A percentile compares a stretch with the other conserved stretches of the same genome.
Conservation (phyloP, 2,113 vertebrate genomes). For the Phainopepla nitens region DNA sequence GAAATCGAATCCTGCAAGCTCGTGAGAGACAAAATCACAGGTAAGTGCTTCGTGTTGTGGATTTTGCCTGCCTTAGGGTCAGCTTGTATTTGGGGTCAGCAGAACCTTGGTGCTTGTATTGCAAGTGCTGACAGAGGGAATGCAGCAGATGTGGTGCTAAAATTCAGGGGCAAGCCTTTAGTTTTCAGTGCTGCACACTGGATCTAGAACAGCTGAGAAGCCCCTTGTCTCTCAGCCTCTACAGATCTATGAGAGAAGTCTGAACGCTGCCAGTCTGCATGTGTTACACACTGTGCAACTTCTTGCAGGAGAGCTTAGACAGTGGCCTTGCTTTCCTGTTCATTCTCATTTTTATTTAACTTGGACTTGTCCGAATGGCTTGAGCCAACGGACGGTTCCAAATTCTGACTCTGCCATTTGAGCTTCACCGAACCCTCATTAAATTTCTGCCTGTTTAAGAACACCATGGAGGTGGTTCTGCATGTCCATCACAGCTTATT, state of each 20-base stretch:
- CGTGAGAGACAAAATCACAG: constrained; percentile 99
- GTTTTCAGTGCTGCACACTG: not conserved
- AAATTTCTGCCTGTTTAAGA: not conserved
- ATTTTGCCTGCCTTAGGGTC: not conserved
- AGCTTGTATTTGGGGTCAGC: not conserved
- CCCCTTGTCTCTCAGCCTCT: not conserved
- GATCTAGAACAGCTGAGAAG: not conserved
- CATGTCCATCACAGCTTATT: fast-evolving
- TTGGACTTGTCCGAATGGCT: not conserved
- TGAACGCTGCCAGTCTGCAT: fast-evolving
- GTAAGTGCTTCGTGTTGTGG: constrained; percentile 52
- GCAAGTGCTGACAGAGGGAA: not conserved
- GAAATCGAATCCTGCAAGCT: constrained; percentile 99
- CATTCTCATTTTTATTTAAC: not conserved
- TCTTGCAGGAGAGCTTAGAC: not conserved
- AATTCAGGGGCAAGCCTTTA: not conserved
- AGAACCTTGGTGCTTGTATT: not conserved
- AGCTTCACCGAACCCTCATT: not conserved
- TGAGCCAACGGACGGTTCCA: fast-evolving
- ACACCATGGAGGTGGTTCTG: not conserved
- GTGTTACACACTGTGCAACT: not conserved
- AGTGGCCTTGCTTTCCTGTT: not conserved
- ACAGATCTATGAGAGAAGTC: not conserved
- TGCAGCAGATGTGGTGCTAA: fast-evolving
- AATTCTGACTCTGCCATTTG: not conserved